Evolutionary conservation across 2,797 vertebrate species (phyloP).

Genomic region (Anguilla marmorata): DNA sequence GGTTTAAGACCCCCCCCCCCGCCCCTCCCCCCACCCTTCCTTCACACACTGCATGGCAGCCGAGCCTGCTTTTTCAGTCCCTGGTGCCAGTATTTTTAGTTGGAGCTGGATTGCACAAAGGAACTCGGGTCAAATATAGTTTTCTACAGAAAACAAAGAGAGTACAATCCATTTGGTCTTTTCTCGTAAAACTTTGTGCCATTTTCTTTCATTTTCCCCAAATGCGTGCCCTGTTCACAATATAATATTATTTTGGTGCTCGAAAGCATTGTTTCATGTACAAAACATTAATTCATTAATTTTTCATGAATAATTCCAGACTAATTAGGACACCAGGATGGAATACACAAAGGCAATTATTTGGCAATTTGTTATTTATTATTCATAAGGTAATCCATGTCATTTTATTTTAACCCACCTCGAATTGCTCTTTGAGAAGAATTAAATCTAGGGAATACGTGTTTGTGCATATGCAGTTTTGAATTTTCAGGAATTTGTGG

Average conservation of each 20-base stretch:
- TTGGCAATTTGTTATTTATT: neutral
- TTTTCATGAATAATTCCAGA: neutral
- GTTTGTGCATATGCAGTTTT: neutral
- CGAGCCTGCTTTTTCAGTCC: conserved; percentile 46
- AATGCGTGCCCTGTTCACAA: neutral
- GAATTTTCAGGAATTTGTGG: neutral
- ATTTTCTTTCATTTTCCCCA: neutral
- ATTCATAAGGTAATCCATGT: neutral
- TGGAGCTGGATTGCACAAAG: conserved; percentile 48
- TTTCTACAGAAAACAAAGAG: conserved; percentile 7
- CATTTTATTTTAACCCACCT: neutral
- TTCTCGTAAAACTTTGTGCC: conserved; percentile 2
- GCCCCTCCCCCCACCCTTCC: neutral
- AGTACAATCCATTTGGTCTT: neutral
- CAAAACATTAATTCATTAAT: neutral
- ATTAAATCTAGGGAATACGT: neutral
- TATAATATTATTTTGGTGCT: conserved; percentile 16
- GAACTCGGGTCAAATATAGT: conserved; percentile 47
- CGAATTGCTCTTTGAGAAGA: neutral
- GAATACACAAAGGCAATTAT: conserved; percentile 7
- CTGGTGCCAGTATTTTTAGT: conserved; percentile 64
- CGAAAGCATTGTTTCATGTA: neutral
- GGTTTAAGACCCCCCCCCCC: conserved; percentile 9
- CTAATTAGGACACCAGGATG: neutral
- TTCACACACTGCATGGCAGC: neutral